Percentiles rank a stretch among this genome's conserved stretches.
These are phyloP conservation scores for Ranitomeya variabilis DNA, from an alignment of 2,113 vertebrate species.

Conservation along the genomic window DNA sequence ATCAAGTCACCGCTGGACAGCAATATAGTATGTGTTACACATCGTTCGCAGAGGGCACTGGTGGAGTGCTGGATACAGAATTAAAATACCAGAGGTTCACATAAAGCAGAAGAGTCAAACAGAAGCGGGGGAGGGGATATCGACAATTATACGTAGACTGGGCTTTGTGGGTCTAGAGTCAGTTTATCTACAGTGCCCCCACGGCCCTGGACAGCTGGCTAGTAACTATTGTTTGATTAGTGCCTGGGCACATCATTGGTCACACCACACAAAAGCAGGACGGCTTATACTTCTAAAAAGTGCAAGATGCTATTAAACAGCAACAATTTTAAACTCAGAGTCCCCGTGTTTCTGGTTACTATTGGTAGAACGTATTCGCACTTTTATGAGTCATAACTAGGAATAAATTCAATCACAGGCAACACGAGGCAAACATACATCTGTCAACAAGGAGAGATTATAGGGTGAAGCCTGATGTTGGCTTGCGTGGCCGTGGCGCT, in stretches of 20 bases:
- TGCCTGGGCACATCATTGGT: slow-evolving; percentile 77
- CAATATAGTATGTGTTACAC: slow-evolving; percentile 67
- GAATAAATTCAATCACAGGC: slow-evolving; percentile 34
- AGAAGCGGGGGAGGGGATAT: slow-evolving; percentile 64
- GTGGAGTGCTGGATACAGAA: slow-evolving; percentile 65
- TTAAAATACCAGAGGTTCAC: slow-evolving; percentile 71
- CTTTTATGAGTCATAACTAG: slow-evolving; percentile 49
- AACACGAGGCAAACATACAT: slow-evolving; percentile 8
- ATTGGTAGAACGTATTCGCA: slow-evolving; percentile 53
- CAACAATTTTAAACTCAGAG: slow-evolving; percentile 57
- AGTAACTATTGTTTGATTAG: slow-evolving; percentile 68
- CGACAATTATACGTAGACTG: slow-evolving; percentile 62
- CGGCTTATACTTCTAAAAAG: slow-evolving; percentile 74
- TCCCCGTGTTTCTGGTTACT: neutral
- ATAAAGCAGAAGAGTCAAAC: slow-evolving; percentile 67
- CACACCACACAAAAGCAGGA: slow-evolving; percentile 80
- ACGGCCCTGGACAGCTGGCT: slow-evolving; percentile 67
- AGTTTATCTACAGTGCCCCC: slow-evolving; percentile 70
- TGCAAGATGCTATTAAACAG: slow-evolving; percentile 72
- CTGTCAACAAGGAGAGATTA: neutral
- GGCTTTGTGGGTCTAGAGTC: slow-evolving; percentile 65
- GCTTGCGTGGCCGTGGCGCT: neutral
- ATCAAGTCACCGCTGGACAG: slow-evolving; percentile 76
- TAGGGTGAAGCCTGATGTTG: slow-evolving; percentile 18
- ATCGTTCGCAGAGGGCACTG: slow-evolving; percentile 62